Conservation (phyloP, 1,140 invertebrate species). For the Tachypleus tridentatus region DNA sequence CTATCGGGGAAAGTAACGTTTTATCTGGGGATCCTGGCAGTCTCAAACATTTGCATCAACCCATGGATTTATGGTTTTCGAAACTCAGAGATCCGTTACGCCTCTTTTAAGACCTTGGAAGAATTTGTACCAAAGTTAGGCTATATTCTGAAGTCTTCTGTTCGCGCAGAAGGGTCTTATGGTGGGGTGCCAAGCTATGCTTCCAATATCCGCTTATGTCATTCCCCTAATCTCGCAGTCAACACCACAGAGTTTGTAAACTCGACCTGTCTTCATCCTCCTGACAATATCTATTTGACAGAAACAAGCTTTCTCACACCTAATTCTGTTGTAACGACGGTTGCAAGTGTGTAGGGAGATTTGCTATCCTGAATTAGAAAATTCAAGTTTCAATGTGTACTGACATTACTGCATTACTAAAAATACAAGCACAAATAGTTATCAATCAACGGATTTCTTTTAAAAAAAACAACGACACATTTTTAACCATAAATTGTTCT, state of each 20-base stretch:
- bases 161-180: slow-evolving; percentile 15
- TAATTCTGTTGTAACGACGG: too few relatives aligned
- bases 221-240: slow-evolving; percentile 7
- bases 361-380: too few relatives aligned
- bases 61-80: slow-evolving; percentile 56
- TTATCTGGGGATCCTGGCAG: slow-evolving; percentile 43
- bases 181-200: slow-evolving; percentile 30
- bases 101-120: slow-evolving; percentile 44
- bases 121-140: slow-evolving; percentile 29
- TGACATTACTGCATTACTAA: too few relatives aligned
- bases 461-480: too few relatives aligned
- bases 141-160: slow-evolving; percentile 14
- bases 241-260: slow-evolving; percentile 7
- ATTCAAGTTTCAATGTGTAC: too few relatives aligned
- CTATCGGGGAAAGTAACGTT: slow-evolving; percentile 41
- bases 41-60: slow-evolving; percentile 47
- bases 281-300: neutral
- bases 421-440: too few relatives aligned
- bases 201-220: slow-evolving; percentile 29
- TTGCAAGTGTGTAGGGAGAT: too few relatives aligned
- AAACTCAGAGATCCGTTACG: slow-evolving; percentile 47
- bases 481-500: too few relatives aligned
- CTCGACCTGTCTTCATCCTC: slow-evolving; percentile 13
- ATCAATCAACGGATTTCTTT: too few relatives aligned
- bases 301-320: too few relatives aligned